Evolutionary conservation across 2,888 invertebrate genomes (phyloP).

Genomic region (Thalpophila matura): DNA sequence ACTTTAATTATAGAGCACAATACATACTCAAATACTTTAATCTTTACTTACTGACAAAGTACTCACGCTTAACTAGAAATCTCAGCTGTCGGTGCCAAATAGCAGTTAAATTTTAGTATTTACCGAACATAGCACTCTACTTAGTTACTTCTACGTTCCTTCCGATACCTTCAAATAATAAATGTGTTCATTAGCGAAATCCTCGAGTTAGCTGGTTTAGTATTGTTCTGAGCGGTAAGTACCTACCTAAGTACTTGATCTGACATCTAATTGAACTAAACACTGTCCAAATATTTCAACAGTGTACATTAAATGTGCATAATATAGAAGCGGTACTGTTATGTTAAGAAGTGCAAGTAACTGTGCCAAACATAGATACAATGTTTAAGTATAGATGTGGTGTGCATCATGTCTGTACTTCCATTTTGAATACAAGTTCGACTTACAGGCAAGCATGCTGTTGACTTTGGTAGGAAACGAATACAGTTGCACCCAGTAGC

Average conservation of each 20-base stretch:
- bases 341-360: slow-evolving; percentile 43
- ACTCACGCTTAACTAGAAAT: slow-evolving; percentile 32
- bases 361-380: slow-evolving; percentile 30
- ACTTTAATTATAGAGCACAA: slow-evolving; percentile 47
- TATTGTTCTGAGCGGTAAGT: neutral
- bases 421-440: slow-evolving; percentile 21
- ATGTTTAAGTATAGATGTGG: slow-evolving; percentile 8
- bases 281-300: slow-evolving; percentile 17
- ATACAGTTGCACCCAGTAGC: slow-evolving; percentile 27
- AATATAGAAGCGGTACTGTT: slow-evolving; percentile 45
- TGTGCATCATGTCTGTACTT: slow-evolving; percentile 35
- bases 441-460: slow-evolving; percentile 5
- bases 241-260: slow-evolving; percentile 14
- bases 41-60: slow-evolving; percentile 28
- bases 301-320: slow-evolving; percentile 43
- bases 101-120: slow-evolving; percentile 18
- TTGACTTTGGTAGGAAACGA: neutral
- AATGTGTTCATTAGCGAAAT: neutral
- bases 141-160: neutral
- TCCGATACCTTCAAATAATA: neutral
- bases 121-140: slow-evolving; percentile 8
- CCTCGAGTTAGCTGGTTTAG: slow-evolving; percentile 3
- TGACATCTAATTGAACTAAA: slow-evolving; percentile 14
- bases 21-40: slow-evolving; percentile 45
- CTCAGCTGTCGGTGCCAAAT: slow-evolving; percentile 51